Evolutionary conservation across 2,797 vertebrate species (phyloP).

Genomic region (Trachops cirrhosus): DNA sequence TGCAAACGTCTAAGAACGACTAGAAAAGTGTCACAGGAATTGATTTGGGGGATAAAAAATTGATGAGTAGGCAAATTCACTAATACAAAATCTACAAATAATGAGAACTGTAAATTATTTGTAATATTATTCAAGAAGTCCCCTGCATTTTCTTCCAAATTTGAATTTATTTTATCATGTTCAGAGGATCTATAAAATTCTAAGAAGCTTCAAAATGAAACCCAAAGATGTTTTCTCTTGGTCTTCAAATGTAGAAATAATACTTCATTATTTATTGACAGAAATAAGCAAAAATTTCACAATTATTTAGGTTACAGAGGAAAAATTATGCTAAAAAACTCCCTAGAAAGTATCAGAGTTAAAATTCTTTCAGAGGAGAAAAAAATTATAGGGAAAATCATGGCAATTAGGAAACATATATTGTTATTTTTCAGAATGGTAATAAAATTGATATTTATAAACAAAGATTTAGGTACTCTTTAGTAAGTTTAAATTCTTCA

Average conservation of each 20-base stretch:
- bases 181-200: not conserved
- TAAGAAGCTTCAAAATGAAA: not conserved
- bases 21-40: not conserved
- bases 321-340: not conserved
- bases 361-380: not conserved
- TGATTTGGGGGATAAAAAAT: not conserved
- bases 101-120: not conserved
- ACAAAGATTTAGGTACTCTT: not conserved
- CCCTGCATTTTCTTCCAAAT: not conserved
- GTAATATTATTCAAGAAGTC: not conserved
- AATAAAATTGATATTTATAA: not conserved
- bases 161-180: not conserved
- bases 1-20: not conserved
- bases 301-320: not conserved
- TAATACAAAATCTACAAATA: not conserved
- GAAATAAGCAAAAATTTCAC: not conserved
- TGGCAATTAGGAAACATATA: not conserved
- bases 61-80: not conserved
- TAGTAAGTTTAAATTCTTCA: not conserved
- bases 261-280: not conserved
- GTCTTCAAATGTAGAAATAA: not conserved
- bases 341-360: not conserved
- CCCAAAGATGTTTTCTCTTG: conserved; percentile 10
- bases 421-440: not conserved
- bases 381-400: not conserved